A percentile compares a stretch with the other conserved stretches of the same genome.
Evolutionary conservation across 2,113 vertebrate species (phyloP).

Genomic region (Sander vitreus): DNA sequence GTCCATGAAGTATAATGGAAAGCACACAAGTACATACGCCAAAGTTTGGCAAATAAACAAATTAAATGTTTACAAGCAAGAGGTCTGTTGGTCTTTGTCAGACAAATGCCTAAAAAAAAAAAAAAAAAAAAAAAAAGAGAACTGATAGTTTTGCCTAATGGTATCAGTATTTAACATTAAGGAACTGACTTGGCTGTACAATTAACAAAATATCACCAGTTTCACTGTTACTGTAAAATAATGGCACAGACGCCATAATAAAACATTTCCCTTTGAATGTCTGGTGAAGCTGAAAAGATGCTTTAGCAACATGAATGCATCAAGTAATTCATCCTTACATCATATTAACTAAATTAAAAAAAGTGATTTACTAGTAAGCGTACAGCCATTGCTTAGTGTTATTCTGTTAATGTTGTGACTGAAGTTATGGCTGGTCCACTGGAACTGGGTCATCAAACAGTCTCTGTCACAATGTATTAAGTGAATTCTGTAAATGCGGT

Average conservation of each 20-base stretch:
- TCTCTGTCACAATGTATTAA: neutral
- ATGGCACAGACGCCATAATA: neutral
- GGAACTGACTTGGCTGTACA: neutral
- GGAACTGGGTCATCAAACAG: neutral
- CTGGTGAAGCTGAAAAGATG: neutral
- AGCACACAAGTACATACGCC: neutral
- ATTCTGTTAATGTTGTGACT: neutral
- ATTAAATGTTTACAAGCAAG: neutral
- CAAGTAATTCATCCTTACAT: neutral
- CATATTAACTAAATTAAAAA: neutral
- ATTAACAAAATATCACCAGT: neutral
- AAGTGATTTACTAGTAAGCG: neutral
- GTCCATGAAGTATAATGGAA: neutral
- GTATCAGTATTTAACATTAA: neutral
- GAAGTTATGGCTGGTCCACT: neutral
- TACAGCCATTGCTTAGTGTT: constrained; percentile 5
- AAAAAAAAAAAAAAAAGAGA: neutral
- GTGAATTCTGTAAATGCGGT: neutral
- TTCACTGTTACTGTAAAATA: neutral
- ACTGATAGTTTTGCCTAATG: neutral
- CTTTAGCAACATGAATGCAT: neutral
- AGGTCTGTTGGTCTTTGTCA: neutral
- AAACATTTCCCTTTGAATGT: neutral
- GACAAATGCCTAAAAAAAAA: neutral
- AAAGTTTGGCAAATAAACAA: neutral